Percentiles rank a stretch among this genome's conserved stretches.
phyloP scores from a whole-genome alignment of 92 coral and sea anemone species.

The Epizoanthus ramosus region DNA sequence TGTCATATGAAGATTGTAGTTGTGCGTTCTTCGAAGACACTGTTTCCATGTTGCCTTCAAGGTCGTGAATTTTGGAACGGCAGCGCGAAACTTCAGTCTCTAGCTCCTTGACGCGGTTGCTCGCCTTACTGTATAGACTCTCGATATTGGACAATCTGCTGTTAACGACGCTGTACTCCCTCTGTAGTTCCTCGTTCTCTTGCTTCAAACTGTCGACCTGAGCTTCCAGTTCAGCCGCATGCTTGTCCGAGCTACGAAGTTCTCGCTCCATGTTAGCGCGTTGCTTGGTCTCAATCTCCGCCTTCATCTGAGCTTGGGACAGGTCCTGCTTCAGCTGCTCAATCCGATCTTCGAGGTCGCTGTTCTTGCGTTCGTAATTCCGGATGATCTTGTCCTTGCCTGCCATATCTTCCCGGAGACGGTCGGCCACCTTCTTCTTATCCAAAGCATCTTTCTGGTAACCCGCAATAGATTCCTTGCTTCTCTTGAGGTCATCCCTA shows the following conservation, averaged over 20 bases:
- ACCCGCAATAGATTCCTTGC: slow-evolving; percentile 72
- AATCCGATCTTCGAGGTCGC: slow-evolving; percentile 85
- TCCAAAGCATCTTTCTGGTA: slow-evolving; percentile 80
- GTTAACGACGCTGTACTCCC: slow-evolving; percentile 73
- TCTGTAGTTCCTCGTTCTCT: slow-evolving; percentile 84
- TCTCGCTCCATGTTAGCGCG: slow-evolving; percentile 84
- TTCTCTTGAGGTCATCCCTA: slow-evolving; percentile 88
- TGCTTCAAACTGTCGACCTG: slow-evolving; percentile 73
- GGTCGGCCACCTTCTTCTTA: slow-evolving; percentile 93
- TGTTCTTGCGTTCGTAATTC: slow-evolving; percentile 83
- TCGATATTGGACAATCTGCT: slow-evolving; percentile 85
- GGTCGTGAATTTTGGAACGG: slow-evolving; percentile 75
- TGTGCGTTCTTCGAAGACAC: slow-evolving; percentile 68
- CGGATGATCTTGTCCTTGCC: slow-evolving; percentile 88
- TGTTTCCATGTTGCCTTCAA: slow-evolving; percentile 83
- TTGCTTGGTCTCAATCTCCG: slow-evolving; percentile 84
- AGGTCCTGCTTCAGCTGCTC: slow-evolving; percentile 88
- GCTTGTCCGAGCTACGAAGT: slow-evolving; percentile 75
- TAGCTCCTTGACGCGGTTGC: slow-evolving; percentile 78
- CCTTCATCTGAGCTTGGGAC: slow-evolving; percentile 84
- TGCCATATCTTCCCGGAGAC: slow-evolving; percentile 89
- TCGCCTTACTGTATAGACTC: slow-evolving; percentile 65
- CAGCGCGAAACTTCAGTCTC: slow-evolving; percentile 80
- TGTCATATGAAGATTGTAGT: slow-evolving; percentile 79
- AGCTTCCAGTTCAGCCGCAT: slow-evolving; percentile 84